Conservation (phyloP, 1,140 invertebrate species). For the Stegodyphus dumicola region DNA sequence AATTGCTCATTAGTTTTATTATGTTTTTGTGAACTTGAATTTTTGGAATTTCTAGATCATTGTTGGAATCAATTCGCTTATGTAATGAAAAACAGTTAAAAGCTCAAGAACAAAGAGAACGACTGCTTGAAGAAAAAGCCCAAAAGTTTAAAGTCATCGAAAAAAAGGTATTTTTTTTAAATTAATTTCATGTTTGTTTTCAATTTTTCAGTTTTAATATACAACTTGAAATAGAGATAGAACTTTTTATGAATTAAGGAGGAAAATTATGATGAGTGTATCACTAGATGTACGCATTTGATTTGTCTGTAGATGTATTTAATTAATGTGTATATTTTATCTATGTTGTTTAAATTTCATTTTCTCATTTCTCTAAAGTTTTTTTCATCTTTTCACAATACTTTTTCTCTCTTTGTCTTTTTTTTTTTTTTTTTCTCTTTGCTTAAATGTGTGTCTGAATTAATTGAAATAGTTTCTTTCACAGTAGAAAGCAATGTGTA, state of each 20-base stretch:
- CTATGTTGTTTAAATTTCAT: too few relatives aligned
- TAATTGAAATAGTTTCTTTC: too few relatives aligned
- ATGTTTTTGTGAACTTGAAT: not conserved
- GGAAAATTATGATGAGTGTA: not conserved
- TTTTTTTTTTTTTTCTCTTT: too few relatives aligned
- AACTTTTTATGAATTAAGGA: not conserved
- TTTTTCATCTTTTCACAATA: too few relatives aligned
- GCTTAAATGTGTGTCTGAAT: too few relatives aligned
- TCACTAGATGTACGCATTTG: not conserved
- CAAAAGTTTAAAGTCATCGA: slow-evolving; percentile 86
- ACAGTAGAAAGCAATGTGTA: too few relatives aligned
- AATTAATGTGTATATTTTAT: not conserved
- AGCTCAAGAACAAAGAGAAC: slow-evolving; percentile 75
- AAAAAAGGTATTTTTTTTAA: slow-evolving; percentile 74
- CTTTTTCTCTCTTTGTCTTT: too few relatives aligned
- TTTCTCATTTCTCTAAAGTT: too few relatives aligned
- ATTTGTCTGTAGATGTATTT: not conserved
- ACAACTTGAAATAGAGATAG: not conserved
- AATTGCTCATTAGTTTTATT: not conserved
- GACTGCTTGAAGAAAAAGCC: slow-evolving; percentile 84
- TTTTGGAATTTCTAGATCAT: slow-evolving; percentile 67
- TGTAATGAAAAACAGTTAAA: slow-evolving; percentile 84
- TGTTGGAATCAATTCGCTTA: slow-evolving; percentile 77
- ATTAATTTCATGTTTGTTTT: not conserved
- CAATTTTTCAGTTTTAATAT: not conserved